Percentiles rank a stretch among this genome's conserved stretches.
Conservation (phyloP, 2,888 invertebrate genomes). For the Lasioglossum morio region DNA sequence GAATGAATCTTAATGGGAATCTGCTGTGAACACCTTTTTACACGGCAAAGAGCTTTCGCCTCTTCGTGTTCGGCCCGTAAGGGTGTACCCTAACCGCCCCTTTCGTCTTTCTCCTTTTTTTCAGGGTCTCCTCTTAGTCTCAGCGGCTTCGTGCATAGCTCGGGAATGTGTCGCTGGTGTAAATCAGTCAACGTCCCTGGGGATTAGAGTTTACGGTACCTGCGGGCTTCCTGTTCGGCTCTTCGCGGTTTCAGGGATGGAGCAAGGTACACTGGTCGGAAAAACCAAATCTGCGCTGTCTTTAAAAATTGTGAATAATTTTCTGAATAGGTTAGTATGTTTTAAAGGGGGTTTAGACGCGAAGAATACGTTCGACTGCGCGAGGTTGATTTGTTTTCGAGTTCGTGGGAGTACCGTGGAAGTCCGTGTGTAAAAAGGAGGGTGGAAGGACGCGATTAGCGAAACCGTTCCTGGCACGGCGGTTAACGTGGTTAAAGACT, state of each 20-base stretch:
- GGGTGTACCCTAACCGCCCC: not conserved
- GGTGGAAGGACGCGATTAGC: not conserved
- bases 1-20: slow-evolving; percentile 29
- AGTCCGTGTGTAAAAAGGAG: not conserved
- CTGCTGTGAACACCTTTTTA: slow-evolving; percentile 44
- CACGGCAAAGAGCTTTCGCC: slow-evolving; percentile 23
- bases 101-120: not conserved
- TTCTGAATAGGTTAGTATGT: not conserved
- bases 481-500: slow-evolving; percentile 73
- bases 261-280: slow-evolving; percentile 34
- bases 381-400: not conserved
- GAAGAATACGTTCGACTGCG: not conserved
- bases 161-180: slow-evolving; percentile 78
- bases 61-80: slow-evolving; percentile 56
- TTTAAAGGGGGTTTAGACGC: not conserved
- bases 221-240: slow-evolving; percentile 34
- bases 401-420: not conserved
- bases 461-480: slow-evolving; percentile 58
- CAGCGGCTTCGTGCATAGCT: slow-evolving; percentile 29
- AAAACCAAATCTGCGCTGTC: not conserved
- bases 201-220: slow-evolving; percentile 79
- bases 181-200: slow-evolving; percentile 82
- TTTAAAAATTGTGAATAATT: not conserved
- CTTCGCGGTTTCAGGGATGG: slow-evolving; percentile 63
- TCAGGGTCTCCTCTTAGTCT: slow-evolving; percentile 40